These are phyloP conservation scores for Pomphorhynchus laevis DNA, from an alignment of 1,140 invertebrate genomes.

Conservation along the genomic window DNA sequence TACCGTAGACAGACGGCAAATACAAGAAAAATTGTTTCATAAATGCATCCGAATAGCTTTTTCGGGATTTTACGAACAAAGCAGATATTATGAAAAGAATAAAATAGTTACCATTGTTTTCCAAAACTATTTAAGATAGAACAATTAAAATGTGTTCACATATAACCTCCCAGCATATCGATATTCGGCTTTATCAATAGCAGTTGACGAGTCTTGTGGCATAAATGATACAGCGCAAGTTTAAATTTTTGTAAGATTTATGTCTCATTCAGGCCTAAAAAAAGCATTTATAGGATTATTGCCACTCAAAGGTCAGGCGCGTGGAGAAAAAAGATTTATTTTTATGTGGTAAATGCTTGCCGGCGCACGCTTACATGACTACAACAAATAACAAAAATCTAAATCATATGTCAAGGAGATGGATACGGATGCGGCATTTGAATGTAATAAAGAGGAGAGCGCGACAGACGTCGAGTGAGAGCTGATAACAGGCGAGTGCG, in stretches of 20 bases:
- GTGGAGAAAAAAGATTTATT: no score
- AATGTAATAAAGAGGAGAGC: background rate
- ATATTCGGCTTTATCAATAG: background rate
- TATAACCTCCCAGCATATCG: background rate
- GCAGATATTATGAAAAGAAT: background rate
- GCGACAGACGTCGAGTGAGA: no score
- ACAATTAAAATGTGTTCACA: background rate
- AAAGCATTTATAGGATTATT: background rate
- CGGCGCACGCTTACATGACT: no score
- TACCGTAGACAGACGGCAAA: background rate
- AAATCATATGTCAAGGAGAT: no score
- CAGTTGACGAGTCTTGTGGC: slow-evolving; percentile 1
- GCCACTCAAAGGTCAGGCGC: background rate
- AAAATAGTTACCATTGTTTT: background rate
- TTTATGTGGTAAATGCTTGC: no score
- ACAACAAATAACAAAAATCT: no score
- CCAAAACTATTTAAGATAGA: background rate
- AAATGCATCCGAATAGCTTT: background rate
- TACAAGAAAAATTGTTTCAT: background rate
- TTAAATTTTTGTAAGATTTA: background rate
- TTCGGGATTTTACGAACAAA: background rate
- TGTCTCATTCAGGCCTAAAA: background rate
- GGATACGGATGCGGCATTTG: no score
- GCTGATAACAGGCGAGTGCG: no score
- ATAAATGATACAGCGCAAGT: background rate